phyloP scores from a whole-genome alignment of 2,888 invertebrate species.

The Strigamia maritima region DNA sequence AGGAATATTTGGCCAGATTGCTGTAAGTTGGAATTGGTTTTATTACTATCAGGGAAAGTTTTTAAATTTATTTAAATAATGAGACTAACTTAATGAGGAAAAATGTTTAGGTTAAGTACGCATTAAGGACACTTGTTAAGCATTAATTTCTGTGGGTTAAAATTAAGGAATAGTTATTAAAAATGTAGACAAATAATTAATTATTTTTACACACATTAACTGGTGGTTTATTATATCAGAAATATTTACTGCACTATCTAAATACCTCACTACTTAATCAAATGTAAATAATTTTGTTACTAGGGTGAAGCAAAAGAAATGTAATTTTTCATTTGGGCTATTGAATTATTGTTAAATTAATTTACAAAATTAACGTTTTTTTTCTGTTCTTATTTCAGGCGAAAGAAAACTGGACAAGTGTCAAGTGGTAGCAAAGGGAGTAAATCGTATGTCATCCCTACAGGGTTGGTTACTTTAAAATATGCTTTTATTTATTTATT shows the following conservation, averaged over 20 bases:
- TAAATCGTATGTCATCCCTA: slow-evolving; percentile 17
- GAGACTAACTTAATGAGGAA: not conserved
- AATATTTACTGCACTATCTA: too few species aligned
- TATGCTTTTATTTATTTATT: not conserved
- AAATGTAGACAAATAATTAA: too few species aligned
- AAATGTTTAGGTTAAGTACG: not conserved
- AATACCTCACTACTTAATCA: too few species aligned
- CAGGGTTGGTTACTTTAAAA: slow-evolving; percentile 6
- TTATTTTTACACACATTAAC: too few species aligned
- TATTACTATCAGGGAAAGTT: too few species aligned
- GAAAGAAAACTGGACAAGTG: slow-evolving; percentile 11
- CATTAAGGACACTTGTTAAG: not conserved
- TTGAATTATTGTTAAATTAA: not conserved
- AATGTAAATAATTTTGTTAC: too few species aligned
- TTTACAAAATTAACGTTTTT: not conserved
- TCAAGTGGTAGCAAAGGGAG: slow-evolving; percentile 25
- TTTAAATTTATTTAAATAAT: too few species aligned
- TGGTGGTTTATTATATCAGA: too few species aligned
- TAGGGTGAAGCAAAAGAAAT: too few species aligned
- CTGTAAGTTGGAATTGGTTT: too few species aligned
- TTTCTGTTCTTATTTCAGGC: slow-evolving; percentile 15
- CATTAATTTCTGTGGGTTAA: not conserved
- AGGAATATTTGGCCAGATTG: too few species aligned
- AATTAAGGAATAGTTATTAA: not conserved
- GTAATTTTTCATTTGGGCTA: not conserved